Conservation (phyloP, 64 coral and sea anemone species). For the Cladopsammia gracilis region DNA sequence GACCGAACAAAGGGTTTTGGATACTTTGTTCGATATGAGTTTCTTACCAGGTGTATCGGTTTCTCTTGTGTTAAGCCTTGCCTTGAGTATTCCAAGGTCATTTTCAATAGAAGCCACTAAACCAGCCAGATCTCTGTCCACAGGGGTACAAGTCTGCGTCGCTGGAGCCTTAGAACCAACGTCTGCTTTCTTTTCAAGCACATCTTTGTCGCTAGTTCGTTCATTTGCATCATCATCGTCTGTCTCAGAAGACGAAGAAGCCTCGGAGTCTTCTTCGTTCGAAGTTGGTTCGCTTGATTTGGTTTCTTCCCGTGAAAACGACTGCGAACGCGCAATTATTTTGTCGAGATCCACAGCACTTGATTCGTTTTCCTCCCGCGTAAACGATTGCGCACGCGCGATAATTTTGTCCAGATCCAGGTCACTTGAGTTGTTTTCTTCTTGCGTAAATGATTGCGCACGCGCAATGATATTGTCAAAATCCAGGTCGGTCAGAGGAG, state of each 20-base stretch:
- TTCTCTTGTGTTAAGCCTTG: slow-evolving; percentile 70
- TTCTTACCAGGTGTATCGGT: slow-evolving; percentile 17
- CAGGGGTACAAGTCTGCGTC: neutral
- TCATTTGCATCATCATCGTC: slow-evolving; percentile 8
- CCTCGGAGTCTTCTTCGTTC: slow-evolving; percentile 36
- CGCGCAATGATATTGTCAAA: slow-evolving; percentile 53
- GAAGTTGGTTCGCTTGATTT: slow-evolving; percentile 47
- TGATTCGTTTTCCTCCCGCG: slow-evolving; percentile 15
- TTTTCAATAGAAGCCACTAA: slow-evolving; percentile 81
- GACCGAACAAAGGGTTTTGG: too few species aligned
- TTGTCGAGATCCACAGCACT: slow-evolving; percentile 12
- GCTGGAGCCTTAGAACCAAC: neutral
- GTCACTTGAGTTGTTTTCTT: slow-evolving; percentile 14
- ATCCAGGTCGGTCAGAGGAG: slow-evolving; percentile 32
- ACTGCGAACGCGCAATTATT: slow-evolving; percentile 47
- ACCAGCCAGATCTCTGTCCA: slow-evolving; percentile 66
- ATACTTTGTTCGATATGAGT: neutral
- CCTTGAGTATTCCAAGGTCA: slow-evolving; percentile 79
- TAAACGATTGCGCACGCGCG: slow-evolving; percentile 53
- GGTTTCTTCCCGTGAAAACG: slow-evolving; percentile 24
- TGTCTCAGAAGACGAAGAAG: neutral
- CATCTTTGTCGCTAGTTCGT: neutral
- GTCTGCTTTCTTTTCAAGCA: neutral
- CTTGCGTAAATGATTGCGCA: slow-evolving; percentile 39
- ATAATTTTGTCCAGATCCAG: slow-evolving; percentile 41